Percentiles rank a stretch among this genome's conserved stretches.
phyloP scores from a whole-genome alignment of 2,888 invertebrate species.

The Caenorhabditis parvicauda region DNA sequence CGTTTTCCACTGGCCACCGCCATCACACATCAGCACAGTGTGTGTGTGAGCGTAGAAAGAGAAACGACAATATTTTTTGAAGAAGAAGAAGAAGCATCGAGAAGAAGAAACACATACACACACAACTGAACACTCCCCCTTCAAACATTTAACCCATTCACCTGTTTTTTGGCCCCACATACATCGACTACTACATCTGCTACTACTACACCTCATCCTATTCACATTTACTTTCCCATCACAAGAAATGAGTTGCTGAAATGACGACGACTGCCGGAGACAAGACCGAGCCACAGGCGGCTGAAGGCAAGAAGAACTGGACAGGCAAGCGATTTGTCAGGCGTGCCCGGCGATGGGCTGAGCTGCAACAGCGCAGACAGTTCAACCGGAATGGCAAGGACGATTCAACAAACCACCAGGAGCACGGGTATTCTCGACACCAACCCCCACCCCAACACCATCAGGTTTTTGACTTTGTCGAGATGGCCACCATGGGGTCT shows the following conservation, averaged over 20 bases:
- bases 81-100: no score
- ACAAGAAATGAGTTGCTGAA: background rate
- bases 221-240: background rate
- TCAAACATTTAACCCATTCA: no score
- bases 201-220: slow-evolving; percentile 4
- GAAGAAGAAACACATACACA: no score
- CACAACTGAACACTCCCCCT: no score
- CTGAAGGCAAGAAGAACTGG: slow-evolving; percentile 44
- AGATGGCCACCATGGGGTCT: slow-evolving; percentile 19
- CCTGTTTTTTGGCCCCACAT: no score
- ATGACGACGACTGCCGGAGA: background rate
- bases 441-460: slow-evolving; percentile 16
- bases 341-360: slow-evolving; percentile 49
- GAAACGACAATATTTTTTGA: no score
- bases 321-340: slow-evolving; percentile 71
- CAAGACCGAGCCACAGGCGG: background rate
- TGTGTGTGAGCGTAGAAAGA: no score
- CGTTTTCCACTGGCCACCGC: no score
- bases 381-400: slow-evolving; percentile 9
- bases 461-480: slow-evolving; percentile 26
- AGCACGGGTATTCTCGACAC: slow-evolving; percentile 5
- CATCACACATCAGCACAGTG: no score
- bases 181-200: no score
- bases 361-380: slow-evolving; percentile 36
- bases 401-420: background rate